Conservation (phyloP, 2,888 invertebrate genomes). For the Heliconius charithonia region DNA sequence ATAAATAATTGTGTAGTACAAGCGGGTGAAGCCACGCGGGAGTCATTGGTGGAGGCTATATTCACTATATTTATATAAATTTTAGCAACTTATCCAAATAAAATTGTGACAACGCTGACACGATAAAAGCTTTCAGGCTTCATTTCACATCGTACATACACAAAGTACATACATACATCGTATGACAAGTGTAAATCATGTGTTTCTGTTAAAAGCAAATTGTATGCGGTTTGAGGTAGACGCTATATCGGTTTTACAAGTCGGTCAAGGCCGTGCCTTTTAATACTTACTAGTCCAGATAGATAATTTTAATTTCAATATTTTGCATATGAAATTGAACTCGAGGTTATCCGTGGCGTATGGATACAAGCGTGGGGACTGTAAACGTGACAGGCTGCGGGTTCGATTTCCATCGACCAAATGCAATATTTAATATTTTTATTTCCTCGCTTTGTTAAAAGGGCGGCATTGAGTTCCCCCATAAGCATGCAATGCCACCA, state of each 20-base stretch:
- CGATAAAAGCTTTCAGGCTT: conserved; percentile 40
- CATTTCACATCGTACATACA: conserved; percentile 27
- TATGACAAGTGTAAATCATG: conserved; percentile 27
- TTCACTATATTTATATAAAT: too few species aligned
- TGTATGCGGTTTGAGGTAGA: conserved; percentile 42
- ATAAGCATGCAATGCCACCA: too few species aligned
- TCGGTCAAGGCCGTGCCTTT: conserved; percentile 45
- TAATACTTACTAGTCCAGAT: not conserved
- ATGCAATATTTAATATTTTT: too few species aligned
- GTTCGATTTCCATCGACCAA: too few species aligned
- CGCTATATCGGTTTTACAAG: conserved; percentile 41
- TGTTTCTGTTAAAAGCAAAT: conserved; percentile 42
- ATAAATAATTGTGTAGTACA: too few species aligned
- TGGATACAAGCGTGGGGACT: too few species aligned
- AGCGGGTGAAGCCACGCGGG: too few species aligned
- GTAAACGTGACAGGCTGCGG: too few species aligned
- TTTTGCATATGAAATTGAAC: not conserved
- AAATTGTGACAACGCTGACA: conserved; percentile 17
- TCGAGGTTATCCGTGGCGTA: too few species aligned
- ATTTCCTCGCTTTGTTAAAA: too few species aligned
- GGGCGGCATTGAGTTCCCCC: too few species aligned
- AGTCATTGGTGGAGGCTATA: too few species aligned
- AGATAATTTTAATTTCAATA: conserved; percentile 15
- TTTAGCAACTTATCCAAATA: conserved; percentile 14
- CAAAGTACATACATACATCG: not conserved